These are phyloP conservation scores for Agrotis puta DNA, from an alignment of 2,888 invertebrate species.

Conservation along the genomic window DNA sequence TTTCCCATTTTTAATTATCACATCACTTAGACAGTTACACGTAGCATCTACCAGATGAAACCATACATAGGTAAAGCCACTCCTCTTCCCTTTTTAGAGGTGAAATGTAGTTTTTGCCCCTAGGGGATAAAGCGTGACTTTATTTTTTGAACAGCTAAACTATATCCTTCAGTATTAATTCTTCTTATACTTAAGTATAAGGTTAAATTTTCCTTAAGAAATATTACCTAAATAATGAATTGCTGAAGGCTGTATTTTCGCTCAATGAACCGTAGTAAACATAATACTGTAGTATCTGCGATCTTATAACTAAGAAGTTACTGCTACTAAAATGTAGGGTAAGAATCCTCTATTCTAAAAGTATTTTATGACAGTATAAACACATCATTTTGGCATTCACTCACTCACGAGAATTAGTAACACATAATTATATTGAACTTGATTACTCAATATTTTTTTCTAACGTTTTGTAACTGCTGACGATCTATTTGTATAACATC, in stretches of 20 bases:
- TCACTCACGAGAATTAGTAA: too few relatives aligned
- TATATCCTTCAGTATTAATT: slow-evolving; percentile 27
- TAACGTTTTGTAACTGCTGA: too few relatives aligned
- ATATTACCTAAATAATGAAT: not conserved
- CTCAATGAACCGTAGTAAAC: not conserved
- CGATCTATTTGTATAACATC: not conserved
- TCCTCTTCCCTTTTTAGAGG: too few relatives aligned
- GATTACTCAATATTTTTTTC: too few relatives aligned
- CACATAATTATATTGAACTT: too few relatives aligned
- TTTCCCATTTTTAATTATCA: not conserved
- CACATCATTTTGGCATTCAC: too few relatives aligned
- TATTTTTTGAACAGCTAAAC: slow-evolving; percentile 26
- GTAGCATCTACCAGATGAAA: slow-evolving; percentile 41
- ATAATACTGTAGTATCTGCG: slow-evolving; percentile 1
- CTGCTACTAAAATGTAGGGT: slow-evolving; percentile 4
- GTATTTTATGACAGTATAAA: not conserved
- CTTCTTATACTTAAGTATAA: too few relatives aligned
- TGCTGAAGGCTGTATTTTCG: slow-evolving; percentile 20
- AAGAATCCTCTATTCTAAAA: not conserved
- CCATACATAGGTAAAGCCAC: too few relatives aligned
- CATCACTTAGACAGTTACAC: not conserved
- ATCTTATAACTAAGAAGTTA: not conserved
- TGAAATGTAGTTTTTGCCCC: too few relatives aligned
- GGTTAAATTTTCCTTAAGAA: too few relatives aligned
- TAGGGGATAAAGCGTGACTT: too few relatives aligned